Conservation (phyloP, 2,797 vertebrate species). For the Mormyrops attenuatus region DNA sequence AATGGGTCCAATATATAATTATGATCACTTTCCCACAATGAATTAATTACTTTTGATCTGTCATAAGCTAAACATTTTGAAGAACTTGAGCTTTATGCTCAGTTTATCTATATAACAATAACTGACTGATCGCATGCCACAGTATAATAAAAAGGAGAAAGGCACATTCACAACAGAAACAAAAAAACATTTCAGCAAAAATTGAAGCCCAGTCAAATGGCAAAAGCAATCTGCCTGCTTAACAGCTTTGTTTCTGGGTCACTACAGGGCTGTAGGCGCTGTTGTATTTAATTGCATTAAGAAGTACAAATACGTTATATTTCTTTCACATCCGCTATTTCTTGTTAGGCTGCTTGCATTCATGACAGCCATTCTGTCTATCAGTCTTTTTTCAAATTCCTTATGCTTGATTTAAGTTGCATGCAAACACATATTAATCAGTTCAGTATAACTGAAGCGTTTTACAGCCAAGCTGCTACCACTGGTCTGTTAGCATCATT, state of each 20-base stretch:
- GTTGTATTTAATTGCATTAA: not conserved
- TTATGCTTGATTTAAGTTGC: not conserved
- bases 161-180: not conserved
- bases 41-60: not conserved
- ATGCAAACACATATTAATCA: slow-evolving; percentile 1
- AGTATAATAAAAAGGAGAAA: not conserved
- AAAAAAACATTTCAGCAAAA: not conserved
- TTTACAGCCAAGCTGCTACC: not conserved
- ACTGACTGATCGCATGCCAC: not conserved
- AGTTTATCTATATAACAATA: not conserved
- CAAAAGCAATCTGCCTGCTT: not conserved
- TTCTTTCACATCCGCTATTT: not conserved
- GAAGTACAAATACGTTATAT: not conserved
- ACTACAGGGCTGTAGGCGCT: not conserved
- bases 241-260: not conserved
- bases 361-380: not conserved
- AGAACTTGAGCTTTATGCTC: not conserved
- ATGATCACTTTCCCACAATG: not conserved
- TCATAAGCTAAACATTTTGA: not conserved
- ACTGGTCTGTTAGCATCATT: not conserved
- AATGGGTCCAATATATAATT: not conserved
- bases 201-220: not conserved
- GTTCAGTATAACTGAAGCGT: not conserved
- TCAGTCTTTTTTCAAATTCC: not conserved
- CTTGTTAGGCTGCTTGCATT: not conserved